Evolutionary conservation across 2,797 vertebrate genomes (phyloP).

Genomic region (Borostomias antarcticus): DNA sequence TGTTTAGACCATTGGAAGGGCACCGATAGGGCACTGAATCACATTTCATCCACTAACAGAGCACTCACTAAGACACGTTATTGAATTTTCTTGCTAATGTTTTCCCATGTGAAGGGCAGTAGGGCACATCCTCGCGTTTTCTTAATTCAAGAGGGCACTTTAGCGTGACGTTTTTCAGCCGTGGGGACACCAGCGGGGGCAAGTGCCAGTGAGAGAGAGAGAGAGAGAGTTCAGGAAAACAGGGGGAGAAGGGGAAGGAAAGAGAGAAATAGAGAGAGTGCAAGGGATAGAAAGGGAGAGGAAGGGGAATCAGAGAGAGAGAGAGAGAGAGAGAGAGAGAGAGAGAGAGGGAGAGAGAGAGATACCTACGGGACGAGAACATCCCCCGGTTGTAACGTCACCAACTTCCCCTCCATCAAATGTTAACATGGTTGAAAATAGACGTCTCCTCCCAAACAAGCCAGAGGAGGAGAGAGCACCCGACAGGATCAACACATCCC

Average conservation of each 20-base stretch:
- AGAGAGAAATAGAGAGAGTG: neutral
- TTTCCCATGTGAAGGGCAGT: too few relatives aligned
- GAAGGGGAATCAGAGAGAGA: neutral
- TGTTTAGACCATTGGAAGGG: too few relatives aligned
- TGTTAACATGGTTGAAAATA: constrained; percentile 7
- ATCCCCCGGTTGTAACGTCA: neutral
- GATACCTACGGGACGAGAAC: neutral
- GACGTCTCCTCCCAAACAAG: constrained; percentile 3
- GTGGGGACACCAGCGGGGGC: neutral
- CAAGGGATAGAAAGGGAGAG: too few relatives aligned
- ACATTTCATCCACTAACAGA: too few relatives aligned
- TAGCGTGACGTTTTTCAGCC: neutral
- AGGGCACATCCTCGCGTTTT: too few relatives aligned
- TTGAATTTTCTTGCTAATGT: too few relatives aligned
- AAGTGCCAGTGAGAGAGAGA: neutral
- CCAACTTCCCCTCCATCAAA: constrained; percentile 2
- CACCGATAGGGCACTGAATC: too few relatives aligned
- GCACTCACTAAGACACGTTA: too few relatives aligned
- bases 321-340: neutral
- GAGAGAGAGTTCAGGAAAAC: too few relatives aligned
- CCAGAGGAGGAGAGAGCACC: neutral
- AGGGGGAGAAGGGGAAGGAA: too few relatives aligned
- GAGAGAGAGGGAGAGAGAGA: neutral
- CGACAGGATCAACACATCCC: neutral
- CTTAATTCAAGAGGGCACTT: too few relatives aligned